Base-by-base conservation (phyloP, 1,140 invertebrate species). In the Hyles euphorbiae region DNA sequence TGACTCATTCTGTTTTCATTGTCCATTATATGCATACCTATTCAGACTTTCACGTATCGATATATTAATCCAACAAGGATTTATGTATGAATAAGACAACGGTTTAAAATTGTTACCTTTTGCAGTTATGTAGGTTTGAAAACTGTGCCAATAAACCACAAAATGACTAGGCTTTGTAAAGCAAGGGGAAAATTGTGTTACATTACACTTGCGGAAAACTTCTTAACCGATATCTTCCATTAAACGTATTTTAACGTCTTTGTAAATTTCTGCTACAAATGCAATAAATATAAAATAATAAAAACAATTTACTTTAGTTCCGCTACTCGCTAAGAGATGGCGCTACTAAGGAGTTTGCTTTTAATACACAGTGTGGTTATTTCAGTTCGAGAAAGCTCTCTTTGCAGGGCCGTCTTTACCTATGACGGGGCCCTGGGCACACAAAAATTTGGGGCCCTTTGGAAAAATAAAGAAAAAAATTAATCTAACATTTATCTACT, bases 1-100 rank as follows among this genome's bases (percentile, higher is more conserved):
- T 85, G 80, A 86, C 73, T 86, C 83, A 86, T 75, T 80, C 75
- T 80, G 71, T 81, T 80, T 74, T 67, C 74, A 72, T 78, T 72
- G 69, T 74, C 22, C 34, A 48, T 54, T 49, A 48, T 54, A 40
- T 34, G 9, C 12, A 11, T 8, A 6, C 36, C 36, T 54, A 45
- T 54, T 5, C 36, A 8, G 36, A 40, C 36, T 53, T 44, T 34
- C 36, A 56, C 9, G 9, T 46, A 7, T 56, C 46, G 33, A 34
- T 49, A 40, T 10, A 8, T 22, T 22, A 2, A 22, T 22, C 22
- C 22, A 22, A 22, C 22, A 22, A 22, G 22, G 22, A 22, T 9
- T 56, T 56, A 9, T 36, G 46, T 33, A 22, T 46, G n/a, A 59
- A 59, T 45, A 52, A 32, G 10, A 58, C 36, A 58, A 52, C n/a